phyloP scores from a whole-genome alignment of 2,888 invertebrate species.

The Diarsia dahlii region DNA sequence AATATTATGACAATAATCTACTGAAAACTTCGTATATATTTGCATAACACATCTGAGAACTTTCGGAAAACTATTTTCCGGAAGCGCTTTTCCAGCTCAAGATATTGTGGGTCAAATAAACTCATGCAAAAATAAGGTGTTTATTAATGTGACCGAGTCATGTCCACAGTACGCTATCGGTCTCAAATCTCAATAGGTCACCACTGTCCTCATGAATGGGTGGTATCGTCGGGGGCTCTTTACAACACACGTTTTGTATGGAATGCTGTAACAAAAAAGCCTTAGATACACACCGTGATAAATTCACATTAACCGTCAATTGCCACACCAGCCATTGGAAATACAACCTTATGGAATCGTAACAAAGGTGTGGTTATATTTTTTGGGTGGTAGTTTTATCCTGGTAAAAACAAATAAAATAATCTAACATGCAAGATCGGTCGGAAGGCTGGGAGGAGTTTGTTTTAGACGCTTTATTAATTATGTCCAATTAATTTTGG shows the following conservation, averaged over 20 bases:
- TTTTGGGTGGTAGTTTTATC: slow-evolving; percentile 42
- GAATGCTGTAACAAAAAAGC: slow-evolving; percentile 90
- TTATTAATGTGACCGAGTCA: slow-evolving; percentile 23
- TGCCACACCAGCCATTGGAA: slow-evolving; percentile 45
- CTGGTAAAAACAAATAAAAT: slow-evolving; percentile 82
- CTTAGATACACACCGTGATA: slow-evolving; percentile 88
- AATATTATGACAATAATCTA: neutral
- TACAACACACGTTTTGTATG: slow-evolving; percentile 90
- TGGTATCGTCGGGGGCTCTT: slow-evolving; percentile 90
- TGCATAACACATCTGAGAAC: neutral
- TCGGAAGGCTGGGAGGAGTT: slow-evolving; percentile 86
- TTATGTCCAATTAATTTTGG: slow-evolving; percentile 89
- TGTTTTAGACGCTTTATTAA: slow-evolving; percentile 89
- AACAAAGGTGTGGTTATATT: slow-evolving; percentile 51
- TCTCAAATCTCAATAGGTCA: slow-evolving; percentile 89
- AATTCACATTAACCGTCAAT: slow-evolving; percentile 73
- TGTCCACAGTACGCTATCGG: slow-evolving; percentile 78
- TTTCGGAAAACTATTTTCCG: rapidly evolving
- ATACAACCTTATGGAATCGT: slow-evolving; percentile 65
- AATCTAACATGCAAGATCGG: slow-evolving; percentile 83
- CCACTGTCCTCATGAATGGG: slow-evolving; percentile 90
- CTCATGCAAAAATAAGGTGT: neutral
- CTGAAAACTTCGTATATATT: neutral
- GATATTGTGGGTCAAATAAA: neutral
- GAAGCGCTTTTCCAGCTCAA: neutral